Conservation (phyloP, 2,888 invertebrate genomes). For the Apotomis turbidana region DNA sequence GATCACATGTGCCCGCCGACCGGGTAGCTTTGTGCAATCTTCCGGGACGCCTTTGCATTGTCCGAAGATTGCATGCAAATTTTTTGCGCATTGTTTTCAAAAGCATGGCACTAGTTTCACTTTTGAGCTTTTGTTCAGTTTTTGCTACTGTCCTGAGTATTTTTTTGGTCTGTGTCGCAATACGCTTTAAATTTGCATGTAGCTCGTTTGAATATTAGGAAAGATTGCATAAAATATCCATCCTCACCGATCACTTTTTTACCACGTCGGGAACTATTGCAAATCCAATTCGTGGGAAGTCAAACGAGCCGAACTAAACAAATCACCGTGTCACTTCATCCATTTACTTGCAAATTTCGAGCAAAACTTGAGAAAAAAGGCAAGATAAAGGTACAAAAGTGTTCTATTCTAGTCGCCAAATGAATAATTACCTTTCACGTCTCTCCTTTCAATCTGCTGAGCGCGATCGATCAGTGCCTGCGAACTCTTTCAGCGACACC, state of each 20-base stretch:
- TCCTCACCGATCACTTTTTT: constrained; percentile 9
- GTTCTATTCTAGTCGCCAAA: constrained; percentile 83
- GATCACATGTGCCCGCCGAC: constrained; percentile 76
- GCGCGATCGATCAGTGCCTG: constrained; percentile 81
- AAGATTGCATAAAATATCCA: constrained; percentile 25
- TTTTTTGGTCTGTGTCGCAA: constrained; percentile 6
- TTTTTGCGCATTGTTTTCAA: constrained; percentile 63
- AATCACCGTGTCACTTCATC: constrained; percentile 79
- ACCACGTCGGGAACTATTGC: constrained; percentile 47
- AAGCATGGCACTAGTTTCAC: constrained; percentile 43
- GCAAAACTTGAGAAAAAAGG: constrained; percentile 78
- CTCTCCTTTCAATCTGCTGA: constrained; percentile 81
- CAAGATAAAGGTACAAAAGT: constrained; percentile 83
- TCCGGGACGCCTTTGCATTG: constrained; percentile 73
- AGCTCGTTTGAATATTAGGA: constrained; percentile 2
- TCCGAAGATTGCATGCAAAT: constrained; percentile 68
- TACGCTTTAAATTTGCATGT: not conserved
- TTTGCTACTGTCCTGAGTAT: constrained; percentile 45
- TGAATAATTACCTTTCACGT: constrained; percentile 84
- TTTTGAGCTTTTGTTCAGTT: constrained; percentile 55
- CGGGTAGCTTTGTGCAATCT: constrained; percentile 76
- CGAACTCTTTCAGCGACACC: constrained; percentile 83
- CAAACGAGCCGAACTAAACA: constrained; percentile 71
- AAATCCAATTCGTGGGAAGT: constrained; percentile 73
- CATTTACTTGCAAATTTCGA: constrained; percentile 83